Percentiles rank a stretch among this genome's conserved stretches.
These are phyloP conservation scores for Parauchenoglanis punctatus DNA, from an alignment of 2,797 vertebrate genomes.

Conservation along the genomic window DNA sequence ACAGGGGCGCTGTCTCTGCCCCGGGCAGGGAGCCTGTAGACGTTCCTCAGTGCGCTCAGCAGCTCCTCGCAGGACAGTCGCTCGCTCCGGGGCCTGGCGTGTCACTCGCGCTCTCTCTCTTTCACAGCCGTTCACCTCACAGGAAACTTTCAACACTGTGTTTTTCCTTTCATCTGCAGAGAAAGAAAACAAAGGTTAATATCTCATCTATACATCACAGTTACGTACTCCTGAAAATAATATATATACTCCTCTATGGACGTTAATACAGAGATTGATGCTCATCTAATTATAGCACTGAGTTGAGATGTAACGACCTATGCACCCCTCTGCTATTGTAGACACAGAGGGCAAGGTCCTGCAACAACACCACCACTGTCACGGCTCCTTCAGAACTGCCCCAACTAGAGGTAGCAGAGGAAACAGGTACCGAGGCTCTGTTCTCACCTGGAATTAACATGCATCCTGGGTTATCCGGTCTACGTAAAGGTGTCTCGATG, in stretches of 20 bases:
- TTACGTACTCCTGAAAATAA: constrained; percentile 49
- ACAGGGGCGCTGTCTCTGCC: constrained; percentile 74
- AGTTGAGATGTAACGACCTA: neutral
- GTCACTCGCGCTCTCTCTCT: constrained; percentile 14
- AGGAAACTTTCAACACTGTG: constrained; percentile 67
- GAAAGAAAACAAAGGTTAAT: neutral
- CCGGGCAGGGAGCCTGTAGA: constrained; percentile 52
- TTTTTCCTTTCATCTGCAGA: constrained; percentile 81
- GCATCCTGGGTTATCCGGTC: neutral
- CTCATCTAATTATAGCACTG: neutral
- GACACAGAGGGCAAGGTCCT: neutral
- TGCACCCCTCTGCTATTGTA: neutral
- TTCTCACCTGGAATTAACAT: neutral
- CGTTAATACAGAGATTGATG: constrained; percentile 1
- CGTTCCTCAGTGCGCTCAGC: constrained; percentile 39
- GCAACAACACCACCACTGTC: neutral
- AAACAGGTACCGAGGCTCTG: neutral
- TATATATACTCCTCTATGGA: neutral
- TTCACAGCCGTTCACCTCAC: constrained; percentile 32
- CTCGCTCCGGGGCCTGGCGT: constrained; percentile 5
- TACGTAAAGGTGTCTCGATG: neutral
- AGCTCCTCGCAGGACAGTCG: constrained; percentile 40
- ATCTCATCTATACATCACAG: constrained; percentile 49
- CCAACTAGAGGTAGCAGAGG: neutral
- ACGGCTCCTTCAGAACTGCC: neutral